These are phyloP conservation scores for Hyaena hyaena DNA, from an alignment of 2,113 vertebrate species.

Conservation along the genomic window DNA sequence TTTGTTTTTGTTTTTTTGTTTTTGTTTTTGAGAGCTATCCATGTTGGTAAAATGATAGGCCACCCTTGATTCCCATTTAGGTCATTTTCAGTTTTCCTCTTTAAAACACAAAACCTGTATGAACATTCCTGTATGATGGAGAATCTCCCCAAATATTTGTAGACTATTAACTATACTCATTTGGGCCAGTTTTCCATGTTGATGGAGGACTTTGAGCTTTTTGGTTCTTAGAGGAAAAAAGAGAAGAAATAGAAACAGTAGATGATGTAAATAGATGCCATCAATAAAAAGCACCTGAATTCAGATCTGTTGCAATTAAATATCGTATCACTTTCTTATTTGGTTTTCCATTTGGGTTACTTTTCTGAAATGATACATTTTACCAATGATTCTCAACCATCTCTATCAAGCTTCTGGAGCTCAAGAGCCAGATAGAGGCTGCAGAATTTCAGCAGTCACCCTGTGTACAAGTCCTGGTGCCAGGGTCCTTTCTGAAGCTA, in stretches of 20 bases:
- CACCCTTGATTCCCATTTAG: background rate
- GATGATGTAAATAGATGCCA: background rate
- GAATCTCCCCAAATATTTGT: background rate
- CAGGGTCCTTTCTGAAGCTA: background rate
- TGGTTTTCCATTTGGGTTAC: background rate
- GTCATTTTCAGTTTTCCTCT: conserved; percentile 20
- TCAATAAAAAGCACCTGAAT: background rate
- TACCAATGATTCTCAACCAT: background rate
- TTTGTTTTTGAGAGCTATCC: background rate
- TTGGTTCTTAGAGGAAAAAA: background rate
- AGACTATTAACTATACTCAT: background rate
- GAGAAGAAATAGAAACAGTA: background rate
- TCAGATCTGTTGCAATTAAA: conserved; percentile 1
- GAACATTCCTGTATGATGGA: background rate
- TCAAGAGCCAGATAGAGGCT: background rate
- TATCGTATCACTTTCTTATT: background rate
- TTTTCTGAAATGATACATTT: background rate
- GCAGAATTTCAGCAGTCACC: background rate
- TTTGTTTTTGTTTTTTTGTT: too few relatives aligned
- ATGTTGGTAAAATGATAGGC: background rate
- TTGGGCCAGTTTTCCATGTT: background rate
- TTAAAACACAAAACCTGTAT: background rate
- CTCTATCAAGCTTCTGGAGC: background rate
- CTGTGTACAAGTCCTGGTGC: background rate
- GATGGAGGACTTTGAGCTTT: background rate